A percentile compares a stretch with the other conserved stretches of the same genome.
Conservation (phyloP, 2,888 invertebrate species). For the Epiblema foenella region DNA sequence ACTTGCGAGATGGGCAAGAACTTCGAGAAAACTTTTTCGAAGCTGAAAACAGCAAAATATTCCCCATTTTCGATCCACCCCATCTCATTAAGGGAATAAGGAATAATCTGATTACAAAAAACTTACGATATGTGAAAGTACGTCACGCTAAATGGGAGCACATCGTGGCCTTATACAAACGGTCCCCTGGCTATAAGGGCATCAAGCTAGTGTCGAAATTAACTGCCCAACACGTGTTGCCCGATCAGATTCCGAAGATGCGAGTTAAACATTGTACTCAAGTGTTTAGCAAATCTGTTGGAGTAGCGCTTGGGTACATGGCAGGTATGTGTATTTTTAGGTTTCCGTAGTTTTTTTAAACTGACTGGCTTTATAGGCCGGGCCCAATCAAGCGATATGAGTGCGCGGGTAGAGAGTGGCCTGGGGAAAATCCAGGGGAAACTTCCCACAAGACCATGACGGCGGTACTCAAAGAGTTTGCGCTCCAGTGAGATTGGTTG, state of each 20-base stretch:
- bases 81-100: constrained; percentile 50
- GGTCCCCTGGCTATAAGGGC: neutral
- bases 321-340: neutral
- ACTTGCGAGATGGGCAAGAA: constrained; percentile 45
- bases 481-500: too few relatives aligned
- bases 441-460: too few relatives aligned
- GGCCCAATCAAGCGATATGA: too few relatives aligned
- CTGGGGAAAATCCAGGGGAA: too few relatives aligned
- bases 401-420: too few relatives aligned
- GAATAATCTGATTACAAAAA: constrained; percentile 48
- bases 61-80: constrained; percentile 50
- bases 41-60: constrained; percentile 47
- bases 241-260: constrained; percentile 13
- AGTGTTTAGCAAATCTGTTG: constrained; percentile 25
- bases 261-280: constrained; percentile 24
- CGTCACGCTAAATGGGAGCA: constrained; percentile 1
- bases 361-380: too few relatives aligned
- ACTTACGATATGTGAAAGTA: constrained; percentile 14
- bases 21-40: constrained; percentile 44
- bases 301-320: constrained; percentile 9
- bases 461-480: too few relatives aligned
- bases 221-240: constrained; percentile 25
- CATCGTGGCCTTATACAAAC: neutral
- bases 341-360: too few relatives aligned
- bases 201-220: constrained; percentile 9